phyloP scores from a whole-genome alignment of 2,113 vertebrate genomes.

The Limanda limanda region DNA sequence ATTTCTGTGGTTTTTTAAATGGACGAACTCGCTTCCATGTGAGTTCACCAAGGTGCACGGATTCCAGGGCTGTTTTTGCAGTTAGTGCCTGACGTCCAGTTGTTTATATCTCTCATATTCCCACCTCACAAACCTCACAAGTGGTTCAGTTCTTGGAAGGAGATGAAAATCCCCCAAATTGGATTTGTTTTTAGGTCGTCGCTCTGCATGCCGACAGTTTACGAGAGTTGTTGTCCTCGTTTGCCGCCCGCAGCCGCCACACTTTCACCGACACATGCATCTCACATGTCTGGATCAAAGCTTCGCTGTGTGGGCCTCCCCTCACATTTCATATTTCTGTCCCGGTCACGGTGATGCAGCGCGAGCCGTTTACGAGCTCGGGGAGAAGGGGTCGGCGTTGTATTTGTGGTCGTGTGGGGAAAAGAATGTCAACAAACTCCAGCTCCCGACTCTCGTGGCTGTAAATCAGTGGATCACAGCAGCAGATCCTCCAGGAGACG shows the following conservation, averaged over 20 bases:
- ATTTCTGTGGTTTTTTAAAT: conserved; percentile 64
- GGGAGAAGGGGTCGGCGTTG: conserved; percentile 36
- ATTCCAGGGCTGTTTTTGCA: conserved; percentile 15
- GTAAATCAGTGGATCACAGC: conserved; percentile 68
- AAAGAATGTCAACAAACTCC: conserved; percentile 70
- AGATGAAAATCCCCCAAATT: conserved; percentile 29
- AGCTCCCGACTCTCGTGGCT: conserved; percentile 43
- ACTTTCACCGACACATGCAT: conserved; percentile 48
- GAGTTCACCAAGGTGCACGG: conserved; percentile 60
- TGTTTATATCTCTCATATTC: conserved; percentile 9
- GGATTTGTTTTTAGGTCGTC: conserved; percentile 59
- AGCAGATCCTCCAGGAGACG: conserved; percentile 56
- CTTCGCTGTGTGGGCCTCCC: conserved; percentile 5
- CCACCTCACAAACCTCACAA: background rate
- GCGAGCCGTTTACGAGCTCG: conserved; percentile 31
- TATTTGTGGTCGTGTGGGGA: conserved; percentile 38
- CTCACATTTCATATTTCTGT: conserved; percentile 46
- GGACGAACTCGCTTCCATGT: conserved; percentile 45
- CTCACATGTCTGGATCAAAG: conserved; percentile 46
- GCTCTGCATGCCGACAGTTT: conserved; percentile 46
- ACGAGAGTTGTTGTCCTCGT: conserved; percentile 57
- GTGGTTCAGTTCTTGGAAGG: background rate
- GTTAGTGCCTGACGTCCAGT: conserved; percentile 2
- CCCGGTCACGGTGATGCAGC: conserved; percentile 9
- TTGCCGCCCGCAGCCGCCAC: conserved; percentile 41